A percentile compares a stretch with the other conserved stretches of the same genome.
Evolutionary conservation across 2,888 invertebrate species (phyloP).

Genomic region (Tubiluchus corallicola): DNA sequence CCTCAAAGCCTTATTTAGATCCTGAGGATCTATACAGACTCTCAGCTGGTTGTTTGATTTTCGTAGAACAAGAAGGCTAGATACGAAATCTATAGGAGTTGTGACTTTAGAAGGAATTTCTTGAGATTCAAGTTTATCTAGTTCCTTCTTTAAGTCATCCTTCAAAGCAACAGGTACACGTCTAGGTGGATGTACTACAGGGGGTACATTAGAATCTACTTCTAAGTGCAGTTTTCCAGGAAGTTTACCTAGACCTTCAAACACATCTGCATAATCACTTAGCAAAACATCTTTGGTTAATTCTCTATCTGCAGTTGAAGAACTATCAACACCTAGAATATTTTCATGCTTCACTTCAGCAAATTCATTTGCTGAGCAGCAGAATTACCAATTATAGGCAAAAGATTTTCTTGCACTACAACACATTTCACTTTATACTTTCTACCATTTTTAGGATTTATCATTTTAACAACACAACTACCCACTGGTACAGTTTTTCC

Average conservation of each 20-base stretch:
- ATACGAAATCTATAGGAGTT: no score
- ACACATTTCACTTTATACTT: neutral
- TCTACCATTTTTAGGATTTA: neutral
- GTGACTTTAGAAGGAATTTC: no score
- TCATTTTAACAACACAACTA: neutral
- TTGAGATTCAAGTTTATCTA: no score
- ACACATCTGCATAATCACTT: neutral
- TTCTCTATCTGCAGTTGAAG: neutral
- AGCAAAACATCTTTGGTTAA: neutral
- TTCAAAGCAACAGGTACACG: no score
- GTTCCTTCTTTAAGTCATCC: no score
- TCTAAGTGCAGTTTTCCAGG: neutral
- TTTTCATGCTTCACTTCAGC: neutral
- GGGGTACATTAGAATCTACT: neutral
- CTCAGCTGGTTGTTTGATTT: no score
- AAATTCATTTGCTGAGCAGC: no score
- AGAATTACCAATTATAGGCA: neutral
- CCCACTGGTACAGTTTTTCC: neutral
- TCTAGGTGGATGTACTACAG: slow-evolving; percentile 1
- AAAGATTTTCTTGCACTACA: neutral
- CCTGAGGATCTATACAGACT: no score
- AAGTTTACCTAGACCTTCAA: neutral
- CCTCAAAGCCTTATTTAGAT: no score
- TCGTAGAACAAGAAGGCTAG: no score
- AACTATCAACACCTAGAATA: neutral